Evolutionary conservation across 2,113 vertebrate genomes (phyloP).

Genomic region (Corythornis madagascariensis): DNA sequence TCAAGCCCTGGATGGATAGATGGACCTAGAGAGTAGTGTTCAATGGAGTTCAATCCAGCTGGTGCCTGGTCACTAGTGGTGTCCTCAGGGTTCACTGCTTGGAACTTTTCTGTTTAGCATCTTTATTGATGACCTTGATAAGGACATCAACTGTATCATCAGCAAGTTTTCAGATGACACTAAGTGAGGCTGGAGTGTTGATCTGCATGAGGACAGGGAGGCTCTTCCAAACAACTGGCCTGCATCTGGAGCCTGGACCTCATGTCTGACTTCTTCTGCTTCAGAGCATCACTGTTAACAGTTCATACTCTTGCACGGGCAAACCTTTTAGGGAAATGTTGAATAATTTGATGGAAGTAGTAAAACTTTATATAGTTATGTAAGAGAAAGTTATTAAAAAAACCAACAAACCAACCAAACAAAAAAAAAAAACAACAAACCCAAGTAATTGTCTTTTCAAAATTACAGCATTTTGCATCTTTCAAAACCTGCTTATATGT

Average conservation of each 20-base stretch:
- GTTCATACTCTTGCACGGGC: background rate
- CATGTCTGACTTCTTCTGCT: background rate
- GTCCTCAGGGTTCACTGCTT: no score
- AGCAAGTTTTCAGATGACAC: no score
- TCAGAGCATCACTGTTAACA: background rate
- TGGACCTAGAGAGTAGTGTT: no score
- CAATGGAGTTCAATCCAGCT: no score
- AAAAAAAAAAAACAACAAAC: no score
- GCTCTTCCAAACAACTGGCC: background rate
- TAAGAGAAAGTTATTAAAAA: background rate
- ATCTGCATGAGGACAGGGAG: no score
- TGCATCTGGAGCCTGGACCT: background rate
- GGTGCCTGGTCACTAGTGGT: no score
- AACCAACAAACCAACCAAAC: background rate
- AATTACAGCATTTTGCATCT: background rate
- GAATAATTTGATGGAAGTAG: background rate
- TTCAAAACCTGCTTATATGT: background rate
- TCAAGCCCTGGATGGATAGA: no score
- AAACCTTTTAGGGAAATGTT: background rate
- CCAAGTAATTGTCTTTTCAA: background rate
- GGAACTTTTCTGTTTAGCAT: no score
- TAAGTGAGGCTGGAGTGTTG: no score
- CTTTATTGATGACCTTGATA: no score
- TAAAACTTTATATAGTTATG: background rate
- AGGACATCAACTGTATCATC: no score